Evolutionary conservation across 1,140 invertebrate genomes (phyloP).

Genomic region (Brachionus angularis): DNA sequence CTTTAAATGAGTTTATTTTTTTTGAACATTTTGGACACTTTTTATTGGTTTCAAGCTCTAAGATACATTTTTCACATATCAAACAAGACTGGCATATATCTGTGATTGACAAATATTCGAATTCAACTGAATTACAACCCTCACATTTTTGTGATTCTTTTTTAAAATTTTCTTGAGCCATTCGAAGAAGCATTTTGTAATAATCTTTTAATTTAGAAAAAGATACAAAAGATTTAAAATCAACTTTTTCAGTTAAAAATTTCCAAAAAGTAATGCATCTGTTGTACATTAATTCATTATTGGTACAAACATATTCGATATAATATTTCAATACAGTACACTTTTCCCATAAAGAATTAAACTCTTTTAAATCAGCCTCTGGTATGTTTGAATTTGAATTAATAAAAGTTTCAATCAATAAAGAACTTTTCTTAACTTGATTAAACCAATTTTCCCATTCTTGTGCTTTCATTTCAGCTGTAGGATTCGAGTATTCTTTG

Average conservation of each 20-base stretch:
- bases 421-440: neutral
- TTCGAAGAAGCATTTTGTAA: too few relatives aligned
- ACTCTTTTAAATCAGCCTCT: neutral
- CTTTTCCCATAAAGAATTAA: constrained; percentile 9
- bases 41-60: neutral
- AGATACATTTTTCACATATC: neutral
- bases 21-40: neutral
- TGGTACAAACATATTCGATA: constrained; percentile 19
- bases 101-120: neutral
- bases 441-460: constrained; percentile 13
- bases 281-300: neutral
- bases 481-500: neutral
- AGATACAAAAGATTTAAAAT: too few relatives aligned
- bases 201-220: too few relatives aligned
- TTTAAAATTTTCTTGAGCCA: neutral
- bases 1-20: neutral
- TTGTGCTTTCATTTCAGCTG: neutral
- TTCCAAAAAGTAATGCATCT: constrained; percentile 17
- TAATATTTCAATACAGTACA: constrained; percentile 8
- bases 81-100: neutral
- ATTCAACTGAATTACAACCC: neutral
- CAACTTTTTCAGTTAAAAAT: neutral
- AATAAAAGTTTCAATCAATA: neutral
- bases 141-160: neutral
- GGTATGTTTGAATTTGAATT: neutral